Evolutionary conservation across 2,797 vertebrate species (phyloP), one percentile per base, ranked within the genome.

Genomic region (Gymnopithys bicolor): DNA sequence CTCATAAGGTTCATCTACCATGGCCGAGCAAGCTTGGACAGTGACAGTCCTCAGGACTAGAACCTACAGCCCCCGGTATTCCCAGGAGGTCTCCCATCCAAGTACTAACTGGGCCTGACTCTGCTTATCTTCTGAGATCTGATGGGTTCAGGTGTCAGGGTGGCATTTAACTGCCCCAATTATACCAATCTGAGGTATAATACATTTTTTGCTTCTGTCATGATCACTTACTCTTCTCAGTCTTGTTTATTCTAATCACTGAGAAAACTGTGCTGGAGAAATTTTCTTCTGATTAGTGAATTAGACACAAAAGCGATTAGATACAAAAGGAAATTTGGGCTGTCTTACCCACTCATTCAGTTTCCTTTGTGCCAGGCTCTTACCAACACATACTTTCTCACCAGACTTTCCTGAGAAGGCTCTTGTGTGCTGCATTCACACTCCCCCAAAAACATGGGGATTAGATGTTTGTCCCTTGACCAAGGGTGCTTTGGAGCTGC

Each of bases 181-280:
- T 43, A 43, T 43, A 43, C 41, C 41, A 43, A 43, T 43, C 41
- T 87, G 78, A 93, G 48, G 32, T 83, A 66, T 41, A 95, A 60
- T 64, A 80, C 19, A 79, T 90, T 75, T 90, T 90, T 95, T 92
- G 66, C 95, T 48, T 37, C 33, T 90, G 48, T 87, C 87, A 58
- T 3, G 63, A 93, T 96, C 51, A 35, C 24, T 89, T 95, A 77
- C 59, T 24, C 48, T 75, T 74, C 86, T 95, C 89, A 35, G 11
- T 95, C 74, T 95, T 97, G 80, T 95, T 98, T 97, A 78, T 92
- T 76, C 76, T 96, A 97, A 93, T 88, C 53, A 83, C 88, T 58
- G 91, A 95, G 95, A 97, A 98, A 98, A 97, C 84, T 94, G 56
- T 88, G 53, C 70, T 87, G 90, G 78, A 87, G 83, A 94, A 96